phyloP scores from a whole-genome alignment of 23 tunicate species.

The Ascidia mentula region DNA sequence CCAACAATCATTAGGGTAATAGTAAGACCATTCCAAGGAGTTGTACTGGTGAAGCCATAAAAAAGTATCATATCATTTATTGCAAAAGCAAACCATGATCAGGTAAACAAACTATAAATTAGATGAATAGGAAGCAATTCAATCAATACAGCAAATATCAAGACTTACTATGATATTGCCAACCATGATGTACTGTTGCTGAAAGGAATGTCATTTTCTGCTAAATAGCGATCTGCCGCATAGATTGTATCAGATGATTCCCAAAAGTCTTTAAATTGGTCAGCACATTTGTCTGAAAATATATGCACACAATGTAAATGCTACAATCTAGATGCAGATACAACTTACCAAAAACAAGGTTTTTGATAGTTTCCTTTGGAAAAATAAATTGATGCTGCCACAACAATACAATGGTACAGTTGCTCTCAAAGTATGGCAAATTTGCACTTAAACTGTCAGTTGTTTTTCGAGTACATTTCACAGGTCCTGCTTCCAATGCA shows the following conservation, averaged over 20 bases:
- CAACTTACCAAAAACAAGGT: slow-evolving; percentile 2
- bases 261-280: background rate
- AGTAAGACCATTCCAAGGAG: background rate
- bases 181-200: background rate
- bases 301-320: no score
- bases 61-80: background rate
- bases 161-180: background rate
- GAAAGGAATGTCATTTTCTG: background rate
- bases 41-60: background rate
- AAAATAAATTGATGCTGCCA: background rate
- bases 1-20: background rate
- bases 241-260: background rate
- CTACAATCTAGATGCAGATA: no score
- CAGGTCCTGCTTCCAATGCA: slow-evolving; percentile 2
- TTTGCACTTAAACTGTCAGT: background rate
- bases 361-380: background rate
- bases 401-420: background rate
- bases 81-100: background rate
- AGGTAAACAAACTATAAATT: background rate
- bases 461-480: background rate
- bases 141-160: background rate
- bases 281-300: slow-evolving; percentile 3
- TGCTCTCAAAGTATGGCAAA: background rate
- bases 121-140: no score
- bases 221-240: background rate